Conservation (phyloP, 1,140 invertebrate species). For the Papilio dardanus region DNA sequence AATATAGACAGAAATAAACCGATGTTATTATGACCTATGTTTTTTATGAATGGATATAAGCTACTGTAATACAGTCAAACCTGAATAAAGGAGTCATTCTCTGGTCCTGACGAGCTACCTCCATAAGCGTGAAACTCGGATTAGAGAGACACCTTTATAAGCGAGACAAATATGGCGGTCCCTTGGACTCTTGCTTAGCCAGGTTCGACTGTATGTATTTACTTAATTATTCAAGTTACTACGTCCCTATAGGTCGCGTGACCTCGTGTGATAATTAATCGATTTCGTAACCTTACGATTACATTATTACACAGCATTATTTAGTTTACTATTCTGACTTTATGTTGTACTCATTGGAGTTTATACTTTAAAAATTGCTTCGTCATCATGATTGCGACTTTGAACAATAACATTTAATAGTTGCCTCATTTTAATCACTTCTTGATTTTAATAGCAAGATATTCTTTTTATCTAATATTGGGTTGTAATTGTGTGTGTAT, state of each 20-base stretch:
- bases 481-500: no score
- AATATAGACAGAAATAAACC: no score
- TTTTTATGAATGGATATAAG: no score
- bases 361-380: background rate
- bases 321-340: background rate
- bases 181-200: no score
- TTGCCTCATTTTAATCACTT: background rate
- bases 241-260: background rate
- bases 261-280: slow-evolving; percentile 10
- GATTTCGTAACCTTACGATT: background rate
- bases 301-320: slow-evolving; percentile 10
- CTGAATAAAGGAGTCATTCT: no score
- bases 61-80: no score
- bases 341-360: background rate
- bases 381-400: background rate
- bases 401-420: background rate
- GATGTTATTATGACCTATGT: background rate
- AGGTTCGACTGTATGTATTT: no score
- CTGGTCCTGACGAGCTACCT: no score
- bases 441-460: background rate
- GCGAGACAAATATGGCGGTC: no score
- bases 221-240: background rate
- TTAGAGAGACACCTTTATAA: no score
- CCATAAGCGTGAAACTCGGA: no score
- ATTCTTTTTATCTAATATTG: no score